Conservation (phyloP, 2,113 vertebrate species). For the Bubo bubo region DNA sequence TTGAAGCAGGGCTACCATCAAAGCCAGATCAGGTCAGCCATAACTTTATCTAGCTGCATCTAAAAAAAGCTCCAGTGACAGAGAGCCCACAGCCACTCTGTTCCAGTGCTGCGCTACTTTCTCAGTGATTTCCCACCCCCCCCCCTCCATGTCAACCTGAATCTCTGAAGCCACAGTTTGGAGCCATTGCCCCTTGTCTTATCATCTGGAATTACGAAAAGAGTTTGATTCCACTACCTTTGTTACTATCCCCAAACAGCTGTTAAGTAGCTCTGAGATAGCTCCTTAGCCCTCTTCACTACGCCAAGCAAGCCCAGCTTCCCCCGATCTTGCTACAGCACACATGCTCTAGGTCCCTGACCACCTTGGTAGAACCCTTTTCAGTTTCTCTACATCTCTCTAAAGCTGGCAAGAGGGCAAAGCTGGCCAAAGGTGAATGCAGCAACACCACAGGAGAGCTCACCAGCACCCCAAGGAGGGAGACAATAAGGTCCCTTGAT, state of each 20-base stretch:
- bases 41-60: not conserved
- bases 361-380: not conserved
- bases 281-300: not conserved
- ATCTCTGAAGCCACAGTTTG: not conserved
- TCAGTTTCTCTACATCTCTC: not conserved
- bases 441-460: not conserved
- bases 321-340: not conserved
- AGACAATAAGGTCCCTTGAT: not conserved
- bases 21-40: not conserved
- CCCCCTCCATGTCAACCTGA: not conserved
- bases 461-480: fast-evolving
- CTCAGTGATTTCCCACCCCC: not conserved
- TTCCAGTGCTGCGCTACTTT: not conserved
- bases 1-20: not conserved
- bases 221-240: not conserved
- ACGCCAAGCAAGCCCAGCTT: not conserved
- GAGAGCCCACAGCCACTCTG: not conserved
- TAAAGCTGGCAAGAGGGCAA: not conserved
- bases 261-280: not conserved
- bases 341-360: not conserved
- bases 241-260: not conserved
- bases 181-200: not conserved
- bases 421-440: not conserved
- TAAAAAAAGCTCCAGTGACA: not conserved
- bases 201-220: not conserved